Base-by-base conservation (phyloP, 2,113 vertebrate genomes). In the Todiramphus chloris region DNA sequence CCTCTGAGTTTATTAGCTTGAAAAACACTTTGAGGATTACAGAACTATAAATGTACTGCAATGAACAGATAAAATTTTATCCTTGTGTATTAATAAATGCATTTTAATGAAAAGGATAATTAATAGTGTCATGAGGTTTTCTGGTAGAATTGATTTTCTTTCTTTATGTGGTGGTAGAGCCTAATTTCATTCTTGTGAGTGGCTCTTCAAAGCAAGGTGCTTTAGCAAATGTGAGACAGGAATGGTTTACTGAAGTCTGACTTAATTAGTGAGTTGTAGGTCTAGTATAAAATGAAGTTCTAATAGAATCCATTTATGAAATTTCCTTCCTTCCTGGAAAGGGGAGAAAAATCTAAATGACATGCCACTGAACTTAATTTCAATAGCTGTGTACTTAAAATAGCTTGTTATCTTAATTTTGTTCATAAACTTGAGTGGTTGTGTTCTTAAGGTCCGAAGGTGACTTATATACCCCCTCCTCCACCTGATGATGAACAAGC, bases 391-490 rank as follows among this genome's bases (percentile, higher is more conserved):
- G 3, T 70, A 39, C 9, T 48, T 84, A 23, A 69, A 91, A 15
- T 27, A 72, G 4, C 51, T 83, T 18, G 24, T 70, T 70, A 46
- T 80, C 21, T 25, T 76, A 43, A 3, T 33, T 7, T n/a, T 82
- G 37, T 59, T 93, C 3, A 8, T 68, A 4, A 75, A 67, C 13
- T 60, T 63, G 30, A n/a, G 4, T 85, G 89, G 23, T 53, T 96
- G 2, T 90, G 11, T 94, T 90, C 81, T 17, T 9, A 97, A 99
- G 99, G 97, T 90, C 99, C 98, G 2, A 99, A 91, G 89, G 98
- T 99, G 90, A 99, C 98, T 2, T 99, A 99, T 0, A 72, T 99
- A 33, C 99, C 99, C 0, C 99, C 99, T 6, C 97, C 98, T 19
- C 99, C 99, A 15, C 97, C 99, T 37, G 98, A 99, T 25, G 98